phyloP scores from a whole-genome alignment of 2,113 vertebrate genomes.

The Cryptoleucopteryx plumbea region DNA sequence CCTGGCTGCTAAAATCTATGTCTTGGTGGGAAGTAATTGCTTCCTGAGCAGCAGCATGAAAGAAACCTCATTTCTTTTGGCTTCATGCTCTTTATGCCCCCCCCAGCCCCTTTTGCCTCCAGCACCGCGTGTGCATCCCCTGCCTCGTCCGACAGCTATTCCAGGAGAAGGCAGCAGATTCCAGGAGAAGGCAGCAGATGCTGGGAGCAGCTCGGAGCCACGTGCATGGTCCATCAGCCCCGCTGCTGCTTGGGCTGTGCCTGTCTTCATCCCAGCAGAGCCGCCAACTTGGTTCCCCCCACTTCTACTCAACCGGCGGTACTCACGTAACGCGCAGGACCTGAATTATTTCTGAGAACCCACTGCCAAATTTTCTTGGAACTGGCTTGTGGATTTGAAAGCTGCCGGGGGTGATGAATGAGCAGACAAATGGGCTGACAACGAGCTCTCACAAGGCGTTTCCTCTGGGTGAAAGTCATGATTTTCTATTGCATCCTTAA shows the following conservation, averaged over 20 bases:
- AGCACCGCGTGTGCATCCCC: neutral
- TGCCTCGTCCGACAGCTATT: accelerated
- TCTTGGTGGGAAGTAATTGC: neutral
- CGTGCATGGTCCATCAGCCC: neutral
- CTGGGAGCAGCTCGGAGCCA: neutral
- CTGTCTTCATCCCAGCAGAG: neutral
- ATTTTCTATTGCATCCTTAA: neutral
- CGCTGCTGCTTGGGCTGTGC: neutral
- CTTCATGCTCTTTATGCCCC: neutral
- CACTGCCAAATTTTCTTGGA: neutral
- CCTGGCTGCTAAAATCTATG: neutral
- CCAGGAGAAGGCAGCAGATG: neutral
- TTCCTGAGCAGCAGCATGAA: neutral
- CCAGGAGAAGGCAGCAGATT: neutral
- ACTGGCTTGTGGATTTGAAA: neutral
- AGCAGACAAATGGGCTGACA: neutral
- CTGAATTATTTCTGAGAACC: neutral
- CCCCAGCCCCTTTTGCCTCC: neutral
- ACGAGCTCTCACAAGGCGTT: neutral
- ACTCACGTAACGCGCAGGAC: accelerated
- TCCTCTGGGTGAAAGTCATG: neutral
- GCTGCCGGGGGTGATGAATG: neutral
- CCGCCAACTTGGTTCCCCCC: neutral
- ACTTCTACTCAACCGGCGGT: neutral
- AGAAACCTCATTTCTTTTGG: neutral